Evolutionary conservation across 2,888 invertebrate genomes (phyloP), one percentile per base, ranked within the genome.

Genomic region (Steinernema hermaphroditum): DNA sequence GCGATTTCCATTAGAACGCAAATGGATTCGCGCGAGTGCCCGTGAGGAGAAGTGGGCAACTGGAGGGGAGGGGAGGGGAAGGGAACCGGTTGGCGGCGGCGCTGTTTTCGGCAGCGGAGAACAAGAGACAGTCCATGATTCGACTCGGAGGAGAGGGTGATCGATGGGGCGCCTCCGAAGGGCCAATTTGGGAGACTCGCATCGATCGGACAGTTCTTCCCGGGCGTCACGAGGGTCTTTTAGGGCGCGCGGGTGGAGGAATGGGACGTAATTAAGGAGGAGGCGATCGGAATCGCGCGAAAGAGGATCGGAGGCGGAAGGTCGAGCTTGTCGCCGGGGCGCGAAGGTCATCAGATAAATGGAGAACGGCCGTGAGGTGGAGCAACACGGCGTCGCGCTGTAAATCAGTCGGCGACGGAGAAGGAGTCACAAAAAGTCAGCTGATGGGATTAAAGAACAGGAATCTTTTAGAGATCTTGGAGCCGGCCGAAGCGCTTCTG

Each of bases 11-110:
- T 62, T 62, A 62, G 50, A 62, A 62, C 32, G 29, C 62, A 62
- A 62, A 62, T 62, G 62, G 62, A 62, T 62, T 62, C 62, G 62
- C 27, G 62, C 62, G 62, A 29, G 62, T 32, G 29, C 32, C 32
- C 50, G 6, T 32, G 62, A 34, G 62, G 62, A 62, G 62, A 32
- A 14, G 32, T 9, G 62, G 12, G 62, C 32, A 24, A 32, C 62
- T 29, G 62, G 32, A 2, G 46, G 9, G 46, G 37, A 4, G 37
- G 37, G 4, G 46, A 19, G 9, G 46, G n/a, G n/a, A n/a, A 46
- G 9, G 62, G 62, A 62, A 62, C 62, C 62, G 62, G 62, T 62
- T 62, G 62, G 62, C n/a, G n/a, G n/a, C n/a, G n/a, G n/a, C 62
- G 62, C 62, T 32, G 62, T 62, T 62, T 62, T 62, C 62, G 62